Conservation (phyloP, 2,888 invertebrate species). For the Cylindroiulus punctatus region DNA sequence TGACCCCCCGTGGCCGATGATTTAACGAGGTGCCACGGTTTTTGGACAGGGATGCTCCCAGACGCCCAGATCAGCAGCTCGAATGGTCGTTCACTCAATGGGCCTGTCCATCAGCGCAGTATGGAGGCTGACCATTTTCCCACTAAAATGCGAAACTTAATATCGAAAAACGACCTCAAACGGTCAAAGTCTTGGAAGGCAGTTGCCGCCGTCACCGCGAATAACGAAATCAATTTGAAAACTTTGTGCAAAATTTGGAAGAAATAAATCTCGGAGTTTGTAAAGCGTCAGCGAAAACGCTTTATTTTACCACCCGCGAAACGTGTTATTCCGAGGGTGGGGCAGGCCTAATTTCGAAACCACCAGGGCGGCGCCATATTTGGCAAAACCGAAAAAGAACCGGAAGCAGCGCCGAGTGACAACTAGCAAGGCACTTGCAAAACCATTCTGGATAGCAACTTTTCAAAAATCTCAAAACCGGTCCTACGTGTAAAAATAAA, state of each 20-base stretch:
- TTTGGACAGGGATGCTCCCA: constrained; percentile 16
- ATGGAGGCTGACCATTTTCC: constrained; percentile 39
- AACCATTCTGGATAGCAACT: no score
- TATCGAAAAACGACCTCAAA: not conserved
- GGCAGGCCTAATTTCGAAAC: not conserved
- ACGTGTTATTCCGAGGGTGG: not conserved
- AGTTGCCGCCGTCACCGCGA: constrained; percentile 7
- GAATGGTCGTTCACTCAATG: constrained; percentile 8
- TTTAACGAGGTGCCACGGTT: constrained; percentile 45
- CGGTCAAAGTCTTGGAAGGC: not conserved
- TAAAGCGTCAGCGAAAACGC: not conserved
- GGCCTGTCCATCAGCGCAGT: not conserved
- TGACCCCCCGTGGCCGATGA: constrained; percentile 27
- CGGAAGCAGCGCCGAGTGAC: no score
- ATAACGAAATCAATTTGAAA: constrained; percentile 1
- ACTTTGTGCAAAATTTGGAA: not conserved
- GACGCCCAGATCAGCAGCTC: not conserved
- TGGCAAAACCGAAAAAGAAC: no score
- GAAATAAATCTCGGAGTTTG: not conserved
- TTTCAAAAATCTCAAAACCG: no score
- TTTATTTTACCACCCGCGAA: not conserved
- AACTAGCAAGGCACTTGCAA: no score
- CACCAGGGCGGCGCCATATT: no score
- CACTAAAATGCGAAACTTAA: constrained; percentile 9
- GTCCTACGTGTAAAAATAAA: no score